Evolutionary conservation across 2,888 invertebrate species (phyloP), one percentile per base, ranked within the genome.

Genomic region (Esperia sulphurella): DNA sequence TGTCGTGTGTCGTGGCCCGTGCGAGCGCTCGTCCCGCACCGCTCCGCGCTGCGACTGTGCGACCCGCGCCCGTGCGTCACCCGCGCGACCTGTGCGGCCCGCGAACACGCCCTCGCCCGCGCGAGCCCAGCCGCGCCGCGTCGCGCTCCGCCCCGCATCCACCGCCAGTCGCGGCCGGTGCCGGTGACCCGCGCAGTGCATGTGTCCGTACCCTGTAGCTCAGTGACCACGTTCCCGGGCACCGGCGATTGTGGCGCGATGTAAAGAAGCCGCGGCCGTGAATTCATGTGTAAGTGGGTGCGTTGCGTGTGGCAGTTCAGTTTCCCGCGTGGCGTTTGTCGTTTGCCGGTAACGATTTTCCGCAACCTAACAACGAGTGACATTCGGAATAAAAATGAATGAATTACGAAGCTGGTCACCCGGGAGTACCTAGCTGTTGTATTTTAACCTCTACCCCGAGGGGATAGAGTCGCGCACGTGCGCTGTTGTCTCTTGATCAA

Each of bases 231-330:
- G 72, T 75, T 77, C 90, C 92, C 84, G 93, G 94, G 65, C 94
- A 92, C 68, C 95, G 93, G 71, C 95, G 91, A 66, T 94, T 94
- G 79, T 85, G 87, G 88, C 86, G 88, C 84, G 78, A 88, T 88
- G 88, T 88, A 79, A 86, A 77, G 80, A 77, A 83, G 76, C 80
- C 76, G 80, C 79, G 75, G 79, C 78, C 79, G 79, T 78, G 78
- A 83, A 81, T 83, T 71, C 72, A 88, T 88, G 88, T 89, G 88
- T 88, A 88, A 89, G 88, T 88, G 75, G 71, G 79, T 80, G 81
- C 77, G 80, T 77, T 83, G 74, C 71, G 72, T 79, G 74, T 74
- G 68, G 64, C 65, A 65, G 61, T 71, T 65, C 65, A 64, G 60
- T 71, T 68, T 63, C 68, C 73, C 73, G 75, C 76, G 79, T 75